Conservation (phyloP, 2,888 invertebrate genomes). For the Drosophila atripex region DNA sequence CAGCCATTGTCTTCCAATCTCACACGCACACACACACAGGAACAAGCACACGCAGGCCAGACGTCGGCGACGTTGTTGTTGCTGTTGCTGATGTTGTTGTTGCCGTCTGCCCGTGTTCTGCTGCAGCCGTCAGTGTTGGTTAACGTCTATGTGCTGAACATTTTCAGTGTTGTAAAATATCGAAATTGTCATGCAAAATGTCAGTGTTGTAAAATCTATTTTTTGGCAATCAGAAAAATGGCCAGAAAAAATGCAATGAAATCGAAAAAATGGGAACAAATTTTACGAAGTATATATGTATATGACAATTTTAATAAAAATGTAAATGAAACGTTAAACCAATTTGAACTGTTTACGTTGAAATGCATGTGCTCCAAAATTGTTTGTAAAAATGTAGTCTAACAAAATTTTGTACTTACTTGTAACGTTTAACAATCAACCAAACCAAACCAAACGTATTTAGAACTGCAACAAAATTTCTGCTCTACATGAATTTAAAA, state of each 20-base stretch:
- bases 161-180: conserved; percentile 45
- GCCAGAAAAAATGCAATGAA: no score
- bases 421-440: conserved; percentile 41
- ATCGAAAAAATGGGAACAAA: no score
- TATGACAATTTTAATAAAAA: no score
- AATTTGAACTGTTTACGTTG: no score
- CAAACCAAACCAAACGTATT: conserved; percentile 66
- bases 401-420: conserved; percentile 25
- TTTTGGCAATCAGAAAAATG: no score
- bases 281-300: no score
- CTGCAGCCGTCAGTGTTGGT: conserved; percentile 63
- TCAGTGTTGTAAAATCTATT: no score
- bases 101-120: conserved; percentile 27
- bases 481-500: conserved; percentile 72
- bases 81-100: conserved; percentile 28
- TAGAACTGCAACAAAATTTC: conserved; percentile 74
- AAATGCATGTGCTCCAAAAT: no score
- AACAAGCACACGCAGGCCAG: conserved; percentile 26
- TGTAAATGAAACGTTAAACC: no score
- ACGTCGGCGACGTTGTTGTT: conserved; percentile 29
- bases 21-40: conserved; percentile 59
- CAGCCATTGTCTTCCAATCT: conserved; percentile 84
- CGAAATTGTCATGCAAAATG: no score
- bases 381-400: no score
- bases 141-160: conserved; percentile 60